Base-by-base conservation (phyloP, 2,113 vertebrate species). In the Pelvicachromis taeniatus region DNA sequence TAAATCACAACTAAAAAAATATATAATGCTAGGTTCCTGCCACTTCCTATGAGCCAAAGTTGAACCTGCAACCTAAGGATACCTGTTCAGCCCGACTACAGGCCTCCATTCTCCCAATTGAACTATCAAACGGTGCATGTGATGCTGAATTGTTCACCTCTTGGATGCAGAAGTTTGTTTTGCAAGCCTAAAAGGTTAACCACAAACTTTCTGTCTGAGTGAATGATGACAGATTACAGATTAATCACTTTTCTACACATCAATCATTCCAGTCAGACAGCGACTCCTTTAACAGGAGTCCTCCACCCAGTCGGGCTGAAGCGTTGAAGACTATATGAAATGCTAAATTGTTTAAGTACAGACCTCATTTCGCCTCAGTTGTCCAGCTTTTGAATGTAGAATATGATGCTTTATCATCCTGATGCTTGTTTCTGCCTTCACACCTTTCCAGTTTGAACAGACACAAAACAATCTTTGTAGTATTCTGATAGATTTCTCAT, bases 71-170 rank as follows among this genome's bases (percentile, higher is more conserved):
- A 45, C 63, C 14, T 70, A 45, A 17, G 65, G 14, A 70, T 48
- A 73, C n/a, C 42, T 0, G 14, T 29, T 4, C 4, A 2, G 14
- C 40, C 13, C 0, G 0, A 50, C 68, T 31, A 29, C 68, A 0
- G 68, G n/a, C 42, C 42, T 73, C 14, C 9, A 50, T 17, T 29
- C 23, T 50, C 19, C 42, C 42, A 50, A 10, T 9, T 7, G 14
- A 70, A 45, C 65, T 73, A 8, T 17, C 65, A 16, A 73, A 29
- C 13, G 16, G 40, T 17, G 10, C 8, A 9, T 45, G 63, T 12
- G 4, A 13, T 42, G 38, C 26, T 45, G 38, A 70, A 26, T 70
- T 4, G 21, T 68, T 68, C 63, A 42, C n/a, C 38, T 68, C 63
- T 42, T 42, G n/a, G 23, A 23, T 68, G n/a, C 0, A 8, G 38